Conservation (phyloP, 2,888 invertebrate species). For the Lissocephala sabroskyi region DNA sequence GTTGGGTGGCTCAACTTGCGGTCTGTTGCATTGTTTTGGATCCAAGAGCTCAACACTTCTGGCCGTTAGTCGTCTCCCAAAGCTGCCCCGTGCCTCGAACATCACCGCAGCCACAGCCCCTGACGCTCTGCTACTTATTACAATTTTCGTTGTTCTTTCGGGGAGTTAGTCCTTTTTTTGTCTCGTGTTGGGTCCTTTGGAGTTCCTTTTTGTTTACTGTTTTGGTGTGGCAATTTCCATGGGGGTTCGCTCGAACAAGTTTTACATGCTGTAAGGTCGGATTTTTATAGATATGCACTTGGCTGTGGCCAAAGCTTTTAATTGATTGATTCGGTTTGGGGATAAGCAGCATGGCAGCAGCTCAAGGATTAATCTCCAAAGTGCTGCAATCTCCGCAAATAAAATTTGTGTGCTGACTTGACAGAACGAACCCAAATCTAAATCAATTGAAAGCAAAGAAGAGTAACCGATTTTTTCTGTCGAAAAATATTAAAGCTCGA, state of each 20-base stretch:
- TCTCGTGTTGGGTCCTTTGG: conserved; percentile 1
- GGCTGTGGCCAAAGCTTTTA: too few species aligned
- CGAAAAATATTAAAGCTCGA: too few species aligned
- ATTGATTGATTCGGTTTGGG: neutral
- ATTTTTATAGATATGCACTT: too few species aligned
- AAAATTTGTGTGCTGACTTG: too few species aligned
- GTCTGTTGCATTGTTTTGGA: conserved; percentile 44
- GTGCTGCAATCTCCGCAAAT: too few species aligned
- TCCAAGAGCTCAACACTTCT: too few species aligned
- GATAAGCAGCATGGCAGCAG: too few species aligned
- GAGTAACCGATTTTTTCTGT: too few species aligned
- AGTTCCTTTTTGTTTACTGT: conserved; percentile 7
- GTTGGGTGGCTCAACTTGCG: conserved; percentile 24
- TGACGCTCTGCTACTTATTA: conserved; percentile 53
- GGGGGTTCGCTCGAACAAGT: conserved; percentile 39
- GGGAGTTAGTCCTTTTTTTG: conserved; percentile 3
- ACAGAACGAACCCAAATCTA: too few species aligned
- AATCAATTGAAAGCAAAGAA: too few species aligned
- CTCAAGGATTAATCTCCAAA: too few species aligned
- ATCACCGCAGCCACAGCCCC: conserved; percentile 28
- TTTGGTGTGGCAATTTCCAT: conserved; percentile 41
- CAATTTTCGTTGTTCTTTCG: conserved; percentile 25
- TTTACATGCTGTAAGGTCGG: conserved; percentile 43
- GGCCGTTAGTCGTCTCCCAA: too few species aligned
- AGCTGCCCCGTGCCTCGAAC: neutral